These are phyloP conservation scores for Falco biarmicus DNA, from an alignment of 2,797 vertebrate species.

Conservation along the genomic window DNA sequence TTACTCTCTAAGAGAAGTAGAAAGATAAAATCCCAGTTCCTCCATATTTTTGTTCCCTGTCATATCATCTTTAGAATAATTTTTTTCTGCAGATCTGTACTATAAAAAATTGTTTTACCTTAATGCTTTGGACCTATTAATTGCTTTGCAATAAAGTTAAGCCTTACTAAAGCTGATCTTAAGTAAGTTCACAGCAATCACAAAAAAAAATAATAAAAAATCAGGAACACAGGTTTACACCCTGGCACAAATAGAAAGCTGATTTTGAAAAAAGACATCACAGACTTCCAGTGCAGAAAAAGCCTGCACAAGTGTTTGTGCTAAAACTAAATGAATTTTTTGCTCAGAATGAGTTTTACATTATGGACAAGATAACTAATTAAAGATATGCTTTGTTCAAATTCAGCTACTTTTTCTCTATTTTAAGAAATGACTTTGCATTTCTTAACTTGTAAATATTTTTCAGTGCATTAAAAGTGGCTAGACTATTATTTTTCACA, in stretches of 20 bases:
- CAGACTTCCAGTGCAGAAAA: not conserved
- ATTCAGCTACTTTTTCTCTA: not conserved
- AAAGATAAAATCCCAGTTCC: not conserved
- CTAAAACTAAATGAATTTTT: not conserved
- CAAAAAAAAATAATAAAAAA: not conserved
- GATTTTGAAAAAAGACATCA: not conserved
- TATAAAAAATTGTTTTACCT: not conserved
- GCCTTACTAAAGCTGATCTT: not conserved
- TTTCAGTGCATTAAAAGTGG: not conserved
- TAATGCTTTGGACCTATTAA: not conserved
- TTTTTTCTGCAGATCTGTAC: not conserved
- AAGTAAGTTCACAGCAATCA: not conserved
- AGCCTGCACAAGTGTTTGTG: rapidly evolving
- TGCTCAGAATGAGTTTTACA: not conserved
- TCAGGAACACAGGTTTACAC: not conserved
- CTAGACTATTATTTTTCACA: not conserved
- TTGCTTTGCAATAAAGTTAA: not conserved
- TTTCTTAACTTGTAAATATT: not conserved
- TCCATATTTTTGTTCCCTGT: not conserved
- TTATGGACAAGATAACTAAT: not conserved
- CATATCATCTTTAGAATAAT: not conserved
- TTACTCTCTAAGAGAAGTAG: not conserved
- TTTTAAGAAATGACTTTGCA: not conserved
- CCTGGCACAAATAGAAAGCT: not conserved
- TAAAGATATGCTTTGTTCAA: not conserved